A percentile compares a stretch with the other conserved stretches of the same genome.
Evolutionary conservation across 2,797 vertebrate genomes (phyloP).

Genomic region (Phrynocephalus forsythii): DNA sequence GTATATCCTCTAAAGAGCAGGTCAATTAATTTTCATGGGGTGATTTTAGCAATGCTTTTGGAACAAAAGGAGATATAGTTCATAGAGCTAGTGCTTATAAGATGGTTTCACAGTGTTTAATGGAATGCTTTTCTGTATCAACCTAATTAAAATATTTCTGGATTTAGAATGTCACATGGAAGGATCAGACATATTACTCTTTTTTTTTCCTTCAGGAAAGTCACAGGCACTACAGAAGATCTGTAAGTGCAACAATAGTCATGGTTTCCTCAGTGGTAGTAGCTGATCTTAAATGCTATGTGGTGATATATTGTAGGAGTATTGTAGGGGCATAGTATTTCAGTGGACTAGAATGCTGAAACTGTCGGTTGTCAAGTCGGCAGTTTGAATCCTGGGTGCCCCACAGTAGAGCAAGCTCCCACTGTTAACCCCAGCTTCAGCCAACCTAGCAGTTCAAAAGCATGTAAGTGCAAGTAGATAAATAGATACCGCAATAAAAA

Average conservation of each 20-base stretch:
- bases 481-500: too few relatives aligned
- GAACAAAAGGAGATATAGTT: not conserved
- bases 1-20: not conserved
- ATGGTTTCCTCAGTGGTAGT: not conserved
- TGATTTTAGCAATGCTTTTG: not conserved
- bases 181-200: not conserved
- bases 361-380: too few relatives aligned
- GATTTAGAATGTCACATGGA: not conserved
- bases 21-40: not conserved
- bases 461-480: too few relatives aligned
- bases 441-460: too few relatives aligned
- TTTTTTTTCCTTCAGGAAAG: not conserved
- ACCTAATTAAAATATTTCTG: not conserved
- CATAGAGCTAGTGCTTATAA: not conserved
- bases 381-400: too few relatives aligned
- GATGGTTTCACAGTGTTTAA: not conserved
- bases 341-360: too few relatives aligned
- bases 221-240: not conserved
- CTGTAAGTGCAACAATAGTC: not conserved
- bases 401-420: too few relatives aligned
- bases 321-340: too few relatives aligned
- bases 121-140: not conserved
- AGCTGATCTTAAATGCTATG: not conserved
- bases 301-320: not conserved
- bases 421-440: too few relatives aligned